Evolutionary conservation across 2,797 vertebrate genomes (phyloP).

Genomic region (Phylloscopus collybita): DNA sequence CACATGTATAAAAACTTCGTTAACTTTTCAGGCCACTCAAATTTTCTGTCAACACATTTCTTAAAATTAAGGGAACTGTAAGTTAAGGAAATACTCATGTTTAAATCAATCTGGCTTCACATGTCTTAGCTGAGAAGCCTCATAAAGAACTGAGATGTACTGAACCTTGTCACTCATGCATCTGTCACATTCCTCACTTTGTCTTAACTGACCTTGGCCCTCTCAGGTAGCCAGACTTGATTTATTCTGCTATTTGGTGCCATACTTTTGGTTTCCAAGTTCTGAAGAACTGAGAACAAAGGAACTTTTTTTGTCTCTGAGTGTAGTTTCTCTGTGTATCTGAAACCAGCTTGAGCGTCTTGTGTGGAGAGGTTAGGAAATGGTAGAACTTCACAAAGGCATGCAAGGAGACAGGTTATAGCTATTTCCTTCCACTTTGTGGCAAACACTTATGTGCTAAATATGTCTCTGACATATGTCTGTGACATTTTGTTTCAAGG

Average conservation of each 20-base stretch:
- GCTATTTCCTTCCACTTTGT: not conserved
- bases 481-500: not conserved
- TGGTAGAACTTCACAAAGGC: not conserved
- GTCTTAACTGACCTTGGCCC: not conserved
- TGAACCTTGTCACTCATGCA: not conserved
- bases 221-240: not conserved
- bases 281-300: not conserved
- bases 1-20: not conserved
- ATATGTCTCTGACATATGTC: no score
- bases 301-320: not conserved
- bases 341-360: slow-evolving; percentile 3
- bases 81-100: not conserved
- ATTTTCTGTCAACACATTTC: not conserved
- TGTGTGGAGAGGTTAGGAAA: not conserved
- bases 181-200: not conserved
- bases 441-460: not conserved
- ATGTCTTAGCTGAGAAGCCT: not conserved
- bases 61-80: not conserved
- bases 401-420: not conserved
- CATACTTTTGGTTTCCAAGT: not conserved
- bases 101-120: not conserved
- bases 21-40: not conserved
- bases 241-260: not conserved
- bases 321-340: not conserved
- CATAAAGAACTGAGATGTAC: not conserved